Base-by-base conservation (phyloP, 92 coral and sea anemone species). In the Ricordea florida region DNA sequence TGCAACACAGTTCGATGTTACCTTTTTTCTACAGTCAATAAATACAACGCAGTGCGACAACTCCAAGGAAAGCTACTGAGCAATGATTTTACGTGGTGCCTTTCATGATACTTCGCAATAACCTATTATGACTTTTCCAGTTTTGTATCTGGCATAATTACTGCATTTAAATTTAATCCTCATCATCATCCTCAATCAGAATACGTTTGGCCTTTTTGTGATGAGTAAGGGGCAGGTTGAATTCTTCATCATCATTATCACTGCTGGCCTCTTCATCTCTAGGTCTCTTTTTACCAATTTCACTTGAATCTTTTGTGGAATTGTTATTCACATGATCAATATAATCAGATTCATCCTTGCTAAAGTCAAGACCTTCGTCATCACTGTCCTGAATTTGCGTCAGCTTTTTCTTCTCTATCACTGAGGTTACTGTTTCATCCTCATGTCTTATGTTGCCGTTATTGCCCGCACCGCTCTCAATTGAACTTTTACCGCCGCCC, bases 141-240 rank as follows among this genome's bases (percentile, higher is more conserved):
- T n/a, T n/a, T n/a, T n/a, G n/a, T n/a, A n/a, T n/a, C n/a, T n/a
- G n/a, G n/a, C n/a, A n/a, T n/a, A n/a, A n/a, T n/a, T n/a, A n/a
- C n/a, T n/a, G n/a, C n/a, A n/a, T n/a, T n/a, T n/a, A n/a, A n/a
- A n/a, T 37, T n/a, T 37, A 37, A 21, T 73, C 70, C 5, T 73
- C 80, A 4, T 87, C 92, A 34, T 86, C 87, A 48, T 86, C 92
- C 7, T 74, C 78, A 41, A 67, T 33, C 2, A 84, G 43, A 15
- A 87, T 80, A 46, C 87, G 78, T 37, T 88, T 72, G 38, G 76
- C 76, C 38, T 75, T 87, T 53, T 87, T 87, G 74, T 87, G 84
- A 46, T 65, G 64, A 26, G 66, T 75, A 1, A 87, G 51, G 8
- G 88, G 92, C 11, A 74, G 33, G 41, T 58, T 48, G 28, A 73